phyloP scores from a whole-genome alignment of 1,140 invertebrate species.

The Drosophila murphyi region DNA sequence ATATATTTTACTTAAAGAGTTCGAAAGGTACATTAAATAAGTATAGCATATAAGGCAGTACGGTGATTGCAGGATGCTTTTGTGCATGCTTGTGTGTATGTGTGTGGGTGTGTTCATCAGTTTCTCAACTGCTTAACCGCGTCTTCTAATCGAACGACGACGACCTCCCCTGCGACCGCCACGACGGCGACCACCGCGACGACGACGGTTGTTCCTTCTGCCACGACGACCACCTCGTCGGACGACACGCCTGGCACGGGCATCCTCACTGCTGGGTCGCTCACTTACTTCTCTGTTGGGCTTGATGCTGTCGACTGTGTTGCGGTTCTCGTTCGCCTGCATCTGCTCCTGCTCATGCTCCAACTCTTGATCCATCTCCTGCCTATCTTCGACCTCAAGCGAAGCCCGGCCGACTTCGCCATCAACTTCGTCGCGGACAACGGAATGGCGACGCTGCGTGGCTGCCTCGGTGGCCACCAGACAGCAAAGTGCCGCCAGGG shows the following conservation, averaged over 20 bases:
- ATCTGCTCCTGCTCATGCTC: slow-evolving; percentile 16
- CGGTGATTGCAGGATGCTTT: slow-evolving; percentile 9
- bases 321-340: slow-evolving; percentile 30
- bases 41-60: slow-evolving; percentile 18
- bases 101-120: slow-evolving; percentile 1
- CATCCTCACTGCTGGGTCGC: slow-evolving; percentile 55
- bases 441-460: slow-evolving; percentile 45
- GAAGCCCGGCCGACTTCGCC: slow-evolving; percentile 2
- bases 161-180: slow-evolving; percentile 5
- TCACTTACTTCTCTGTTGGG: slow-evolving; percentile 29
- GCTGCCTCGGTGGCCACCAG: slow-evolving; percentile 58
- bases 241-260: slow-evolving; percentile 62
- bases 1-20: slow-evolving; percentile 34
- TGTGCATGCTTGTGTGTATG: slow-evolving; percentile 9
- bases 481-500: slow-evolving; percentile 67
- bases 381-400: slow-evolving; percentile 16
- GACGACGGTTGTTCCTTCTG: slow-evolving; percentile 33
- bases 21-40: slow-evolving; percentile 22
- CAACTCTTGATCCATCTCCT: slow-evolving; percentile 17
- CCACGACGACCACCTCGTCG: slow-evolving; percentile 33
- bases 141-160: slow-evolving; percentile 53
- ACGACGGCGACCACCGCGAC: slow-evolving; percentile 51
- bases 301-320: slow-evolving; percentile 16
- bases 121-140: slow-evolving; percentile 33
- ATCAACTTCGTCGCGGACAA: slow-evolving; percentile 25